phyloP scores from a whole-genome alignment of 2,113 vertebrate genomes.

The Variabilichromis moorii region DNA sequence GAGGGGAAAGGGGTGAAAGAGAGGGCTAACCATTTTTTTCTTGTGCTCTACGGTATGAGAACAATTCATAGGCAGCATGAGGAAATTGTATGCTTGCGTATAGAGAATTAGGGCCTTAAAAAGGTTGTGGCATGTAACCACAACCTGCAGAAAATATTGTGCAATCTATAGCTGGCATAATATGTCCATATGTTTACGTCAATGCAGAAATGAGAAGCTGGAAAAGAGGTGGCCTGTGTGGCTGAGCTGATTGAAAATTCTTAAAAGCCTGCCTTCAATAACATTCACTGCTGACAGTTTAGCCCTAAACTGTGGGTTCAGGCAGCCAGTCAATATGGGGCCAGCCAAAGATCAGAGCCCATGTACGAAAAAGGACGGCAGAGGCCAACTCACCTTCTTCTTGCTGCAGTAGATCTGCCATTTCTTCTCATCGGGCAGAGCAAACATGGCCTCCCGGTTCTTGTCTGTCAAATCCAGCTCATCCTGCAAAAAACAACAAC shows the following conservation, averaged over 20 bases:
- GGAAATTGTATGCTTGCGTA: neutral
- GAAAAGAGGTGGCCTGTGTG: neutral
- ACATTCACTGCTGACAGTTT: constrained; percentile 7
- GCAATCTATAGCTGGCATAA: neutral
- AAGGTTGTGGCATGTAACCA: neutral
- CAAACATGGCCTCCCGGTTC: constrained; percentile 96
- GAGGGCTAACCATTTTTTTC: constrained; percentile 29
- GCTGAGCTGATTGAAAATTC: neutral
- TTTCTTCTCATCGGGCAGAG: constrained; percentile 95
- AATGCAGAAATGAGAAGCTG: constrained; percentile 9
- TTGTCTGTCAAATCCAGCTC: constrained; percentile 71
- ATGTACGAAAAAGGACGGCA: neutral
- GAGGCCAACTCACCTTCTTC: constrained; percentile 81
- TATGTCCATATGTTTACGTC: neutral
- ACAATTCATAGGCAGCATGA: constrained; percentile 21
- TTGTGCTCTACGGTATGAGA: constrained; percentile 25
- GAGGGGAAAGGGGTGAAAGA: constrained; percentile 17
- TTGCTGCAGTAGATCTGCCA: constrained; percentile 99
- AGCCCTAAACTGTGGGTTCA: constrained; percentile 14
- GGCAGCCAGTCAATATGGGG: constrained; percentile 9
- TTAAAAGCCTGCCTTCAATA: neutral
- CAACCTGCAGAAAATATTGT: neutral
- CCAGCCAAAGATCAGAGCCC: constrained; percentile 21
- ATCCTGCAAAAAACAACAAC: neutral
- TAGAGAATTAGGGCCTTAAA: neutral